Conservation (phyloP, 1,140 invertebrate genomes). For the Hylaeus volcanicus region DNA sequence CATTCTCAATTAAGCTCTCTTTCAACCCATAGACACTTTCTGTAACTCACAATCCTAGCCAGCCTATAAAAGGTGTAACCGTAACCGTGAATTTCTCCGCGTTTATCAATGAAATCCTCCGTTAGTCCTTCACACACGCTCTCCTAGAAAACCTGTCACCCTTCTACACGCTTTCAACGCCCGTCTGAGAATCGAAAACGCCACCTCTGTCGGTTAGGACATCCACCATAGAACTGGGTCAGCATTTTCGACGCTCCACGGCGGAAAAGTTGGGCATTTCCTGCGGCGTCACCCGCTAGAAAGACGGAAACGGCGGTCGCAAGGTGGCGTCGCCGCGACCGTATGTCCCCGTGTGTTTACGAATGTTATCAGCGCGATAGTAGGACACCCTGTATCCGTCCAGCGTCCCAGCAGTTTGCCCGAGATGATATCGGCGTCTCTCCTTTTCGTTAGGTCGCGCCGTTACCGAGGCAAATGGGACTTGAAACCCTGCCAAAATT, state of each 20-base stretch:
- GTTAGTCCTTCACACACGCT: no score
- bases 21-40: no score
- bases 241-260: background rate
- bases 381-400: slow-evolving; percentile 67
- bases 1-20: no score
- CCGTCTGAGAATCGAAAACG: no score
- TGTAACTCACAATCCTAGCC: no score
- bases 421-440: slow-evolving; percentile 76
- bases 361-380: slow-evolving; percentile 68
- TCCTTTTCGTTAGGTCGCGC: slow-evolving; percentile 76
- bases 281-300: slow-evolving; percentile 63
- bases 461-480: slow-evolving; percentile 75
- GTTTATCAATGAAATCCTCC: no score
- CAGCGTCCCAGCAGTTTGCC: slow-evolving; percentile 60
- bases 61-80: no score
- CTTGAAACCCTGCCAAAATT: slow-evolving; percentile 78
- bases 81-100: no score
- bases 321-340: slow-evolving; percentile 38
- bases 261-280: slow-evolving; percentile 42
- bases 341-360: slow-evolving; percentile 61
- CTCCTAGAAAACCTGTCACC: no score
- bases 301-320: slow-evolving; percentile 43
- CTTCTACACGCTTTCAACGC: no score
- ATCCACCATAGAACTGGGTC: no score
- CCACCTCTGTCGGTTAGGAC: no score